Evolutionary conservation across 2,888 invertebrate species (phyloP), one percentile per base, ranked within the genome.

Genomic region (Buathra laborator): DNA sequence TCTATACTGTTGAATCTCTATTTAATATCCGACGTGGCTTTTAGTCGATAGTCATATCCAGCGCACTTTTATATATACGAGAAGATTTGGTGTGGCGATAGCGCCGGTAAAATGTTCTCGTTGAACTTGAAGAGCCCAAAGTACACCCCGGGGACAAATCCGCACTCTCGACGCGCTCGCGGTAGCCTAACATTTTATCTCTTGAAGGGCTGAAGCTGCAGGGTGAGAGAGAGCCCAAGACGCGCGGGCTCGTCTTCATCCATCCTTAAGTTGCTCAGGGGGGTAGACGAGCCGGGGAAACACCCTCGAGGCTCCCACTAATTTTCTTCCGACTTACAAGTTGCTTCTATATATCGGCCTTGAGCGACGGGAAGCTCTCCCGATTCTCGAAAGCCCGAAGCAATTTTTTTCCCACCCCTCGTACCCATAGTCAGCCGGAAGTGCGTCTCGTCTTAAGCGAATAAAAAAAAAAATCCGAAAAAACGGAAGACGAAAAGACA

Each of bases 61-160:
- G 67, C 68, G 78, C 62, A 80, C 75, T 68, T 81, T 19, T 14
- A 56, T 78, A 48, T 71, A 64, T 32, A 77, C 51, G 70, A 19
- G 48, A 12, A 32, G 76, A 62, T 75, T 82, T 78, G 80, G 75
- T 70, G 14, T 12, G 53, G 51, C 46, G 32, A 5, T 7, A 66
- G 72, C 53, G 67, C 56, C 46, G 72, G 59, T 80, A 70, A 83
- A 77, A 84, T 82, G 70, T 90, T 91, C 88, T 87, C 83, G 86
- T 85, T 78, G 53, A 71, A 85, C 56, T 64, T 53, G 67, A 81
- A 68, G 85, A 85, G 71, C 62, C 82, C 80, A 89, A 91, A 93
- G 90, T 91, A 91, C 88, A 88, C 91, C 93, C 93, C 81, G 86
- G 91, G 92, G 92, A 91, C 89, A 90, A 93, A 93, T 93, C 90